Base-by-base conservation (phyloP, 2,888 invertebrate species). In the Chrysolina oricalcia region DNA sequence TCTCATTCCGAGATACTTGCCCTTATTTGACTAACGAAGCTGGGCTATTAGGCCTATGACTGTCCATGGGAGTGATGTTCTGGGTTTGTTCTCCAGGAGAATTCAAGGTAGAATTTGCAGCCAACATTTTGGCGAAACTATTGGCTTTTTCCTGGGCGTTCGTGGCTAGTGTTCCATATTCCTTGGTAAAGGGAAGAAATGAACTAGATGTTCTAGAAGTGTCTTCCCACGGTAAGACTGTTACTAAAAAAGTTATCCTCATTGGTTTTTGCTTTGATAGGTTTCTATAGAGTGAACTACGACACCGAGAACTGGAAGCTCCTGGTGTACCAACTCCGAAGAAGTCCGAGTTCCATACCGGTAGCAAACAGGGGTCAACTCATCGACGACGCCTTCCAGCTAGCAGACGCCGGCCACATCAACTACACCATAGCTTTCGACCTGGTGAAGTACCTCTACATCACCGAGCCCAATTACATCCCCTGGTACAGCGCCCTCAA, bases 361-460 rank as follows among this genome's bases (percentile, higher is more conserved):
- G 89, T 92, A 0, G 89, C 92, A 3, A 92, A 93, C 43, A 90
- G 93, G 70, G 93, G 93, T 0, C 94, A 95, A 84, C 88, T 95
- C 0, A 90, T 96, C 10, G 94, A 95, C 84, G 95, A 96, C 84
- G 92, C 93, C 0, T 92, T 93, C 85, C 92, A 92, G 84, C 85
- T 93, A 10, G 93, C 93, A 15, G 90, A 92, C 83, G 89, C 90
- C 0, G 91, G 91, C 0, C 87, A 89, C 53, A 86, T 93, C 0
- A 87, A 91, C 82, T 93, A 94, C 85, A 89, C 89, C 63, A 88
- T 91, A 6, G 92, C 94, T 0, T 89, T 95, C 17, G 91, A 92
- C 2, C 83, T 95, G 23, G 91, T 93, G 9, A 90, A 91, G 13
- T 94, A 93, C 83, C 90, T 94, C 70, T 88, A 94, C 73, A 88